Evolutionary conservation across 2,797 vertebrate species (phyloP), one percentile per base, ranked within the genome.

Genomic region (Danio tinwini): DNA sequence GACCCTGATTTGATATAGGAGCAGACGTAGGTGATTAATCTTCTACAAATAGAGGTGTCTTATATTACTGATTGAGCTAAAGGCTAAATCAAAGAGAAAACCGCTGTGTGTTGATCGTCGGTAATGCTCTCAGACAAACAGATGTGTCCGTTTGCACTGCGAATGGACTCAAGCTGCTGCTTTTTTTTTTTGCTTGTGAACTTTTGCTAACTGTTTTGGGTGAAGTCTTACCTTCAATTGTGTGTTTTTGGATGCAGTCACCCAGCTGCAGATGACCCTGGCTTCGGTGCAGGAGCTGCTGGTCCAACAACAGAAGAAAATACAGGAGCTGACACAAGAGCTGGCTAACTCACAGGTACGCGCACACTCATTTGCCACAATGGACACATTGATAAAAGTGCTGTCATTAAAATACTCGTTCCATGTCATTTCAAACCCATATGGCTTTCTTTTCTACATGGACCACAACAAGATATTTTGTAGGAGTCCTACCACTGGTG

Each of bases 261-360:
- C 92, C 77, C 97, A 99, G 90, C 89, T 99, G 70, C 98, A 99
- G 91, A 93, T 94, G 84, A 98, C 97, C 2, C 89, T 99, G 89
- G 93, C 93, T 70, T 93, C 96, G 0, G 94, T 99, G 81, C 98
- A 99, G 88, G 97, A 99, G 74, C 93, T 99, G 74, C 93, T 99
- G 81, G 86, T 95, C 53, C 96, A 98, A 85, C 97, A 99, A 85
- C 97, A 99, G 85, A 95, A 97, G 93, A 96, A 91, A 86, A 96
- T 99, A 84, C 96, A 98, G 87, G 96, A 98, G 76, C 94, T 99
- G 40, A 93, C 95, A n/a, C 95, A 96, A 64, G 97, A 98, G 62
- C 92, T 97, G 88, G 90, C 94, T 55, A 76, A 96, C 68, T 93
- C 96, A 63, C 95, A 97, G 96, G 98, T 98, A 95, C 67, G 39